phyloP scores from a whole-genome alignment of 2,888 invertebrate genomes.

The Globia sparganii region DNA sequence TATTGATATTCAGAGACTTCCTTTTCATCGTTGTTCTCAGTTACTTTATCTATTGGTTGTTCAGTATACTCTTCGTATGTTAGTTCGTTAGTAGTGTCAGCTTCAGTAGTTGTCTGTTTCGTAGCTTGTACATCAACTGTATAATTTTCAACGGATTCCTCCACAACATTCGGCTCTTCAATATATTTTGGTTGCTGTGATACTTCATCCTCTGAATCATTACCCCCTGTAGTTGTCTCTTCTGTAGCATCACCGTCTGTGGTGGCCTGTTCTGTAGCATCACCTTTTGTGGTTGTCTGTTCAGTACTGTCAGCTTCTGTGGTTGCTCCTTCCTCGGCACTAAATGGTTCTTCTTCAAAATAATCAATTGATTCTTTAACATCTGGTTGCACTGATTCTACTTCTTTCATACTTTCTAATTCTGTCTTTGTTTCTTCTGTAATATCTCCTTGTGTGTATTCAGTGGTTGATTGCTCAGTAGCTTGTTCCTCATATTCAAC shows the following conservation, averaged over 20 bases:
- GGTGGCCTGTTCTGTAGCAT: background rate
- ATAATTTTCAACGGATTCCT: background rate
- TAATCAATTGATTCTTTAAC: background rate
- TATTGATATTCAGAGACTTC: background rate
- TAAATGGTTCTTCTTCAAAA: background rate
- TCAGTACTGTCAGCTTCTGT: background rate
- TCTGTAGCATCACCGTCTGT: too few species aligned
- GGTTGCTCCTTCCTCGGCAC: background rate
- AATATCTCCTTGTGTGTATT: background rate
- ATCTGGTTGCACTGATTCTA: background rate
- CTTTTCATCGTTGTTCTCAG: background rate
- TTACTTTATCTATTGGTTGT: background rate
- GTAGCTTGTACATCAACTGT: too few species aligned
- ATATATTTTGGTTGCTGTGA: background rate
- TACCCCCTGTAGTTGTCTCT: background rate
- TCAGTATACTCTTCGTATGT: background rate
- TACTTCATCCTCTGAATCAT: too few species aligned
- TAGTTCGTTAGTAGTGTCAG: background rate
- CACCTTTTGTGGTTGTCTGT: background rate
- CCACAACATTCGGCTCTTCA: background rate
- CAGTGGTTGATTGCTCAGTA: background rate
- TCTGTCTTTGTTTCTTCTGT: background rate
- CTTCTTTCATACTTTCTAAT: background rate
- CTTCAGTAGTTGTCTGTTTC: background rate
- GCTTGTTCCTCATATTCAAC: background rate